Base-by-base conservation (phyloP, 2,888 invertebrate genomes). In the Standfussiana lucernea region DNA sequence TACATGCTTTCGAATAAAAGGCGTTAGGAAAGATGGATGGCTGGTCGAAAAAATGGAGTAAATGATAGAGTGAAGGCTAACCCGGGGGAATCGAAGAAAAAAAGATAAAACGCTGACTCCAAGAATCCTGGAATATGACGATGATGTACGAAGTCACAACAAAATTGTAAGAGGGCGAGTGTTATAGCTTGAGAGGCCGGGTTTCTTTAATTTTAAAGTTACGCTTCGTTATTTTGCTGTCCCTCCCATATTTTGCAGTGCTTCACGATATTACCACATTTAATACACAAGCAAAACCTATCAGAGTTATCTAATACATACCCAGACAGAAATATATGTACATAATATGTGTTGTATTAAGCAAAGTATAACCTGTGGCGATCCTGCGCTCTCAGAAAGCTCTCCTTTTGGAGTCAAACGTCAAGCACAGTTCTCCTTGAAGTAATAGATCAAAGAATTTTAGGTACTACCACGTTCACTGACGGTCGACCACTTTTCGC, bases 361-460 rank as follows among this genome's bases (percentile, higher is more conserved):
- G 8, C 0, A 18, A n/a, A n/a, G n/a, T n/a, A n/a, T n/a, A n/a
- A n/a, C 5, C 13, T n/a, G 40, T 42, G 42, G 45, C 24, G 69
- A 62, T 37, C 1, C 11, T 10, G 15, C 13, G 35, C 64, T 70
- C 50, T 15, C 37, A 6, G 62, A 62, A 69, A 37, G 42, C 37
- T 62, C 42, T 45, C 35, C 24, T 53, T 59, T 76, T 64, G 45
- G 24, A 21, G 7, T 37, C 24, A 71, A 70, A 71, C 32, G 77
- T 70, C 62, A 77, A 15, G 1, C 8, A 21, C 28, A 45, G 24
- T 15, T 35, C 50, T 42, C 15, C 28, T 50, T 10, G 5, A 28
- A n/a, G 21, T 21, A 64, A 40, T 3, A 53, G 28, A 64, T 45
- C 37, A 77, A 64, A 53, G 24, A 37, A 21, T 45, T 47, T 28